A percentile compares a stretch with the other conserved stretches of the same genome.
phyloP scores from a whole-genome alignment of 2,113 vertebrate genomes.

The Antennarius striatus region DNA sequence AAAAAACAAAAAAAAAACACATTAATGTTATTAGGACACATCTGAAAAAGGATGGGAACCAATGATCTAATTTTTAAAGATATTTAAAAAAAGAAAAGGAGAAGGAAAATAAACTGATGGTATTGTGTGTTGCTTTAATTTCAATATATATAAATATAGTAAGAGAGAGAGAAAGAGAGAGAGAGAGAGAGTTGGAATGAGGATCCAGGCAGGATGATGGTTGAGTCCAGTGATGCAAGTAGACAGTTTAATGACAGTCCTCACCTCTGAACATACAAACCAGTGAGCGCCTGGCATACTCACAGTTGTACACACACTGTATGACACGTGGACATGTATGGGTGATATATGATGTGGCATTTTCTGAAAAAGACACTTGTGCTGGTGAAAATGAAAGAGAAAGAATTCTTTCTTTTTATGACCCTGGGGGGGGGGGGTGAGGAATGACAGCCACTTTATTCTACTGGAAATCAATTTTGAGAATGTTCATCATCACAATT shows the following conservation, averaged over 20 bases:
- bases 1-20: too few relatives aligned
- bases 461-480: not conserved
- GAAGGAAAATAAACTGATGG: too few relatives aligned
- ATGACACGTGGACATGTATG: slow-evolving; percentile 57
- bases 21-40: too few relatives aligned
- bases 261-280: slow-evolving; percentile 64
- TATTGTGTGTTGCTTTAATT: not conserved
- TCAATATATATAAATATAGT: slow-evolving; percentile 5
- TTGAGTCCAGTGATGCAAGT: slow-evolving; percentile 69
- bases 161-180: too few relatives aligned
- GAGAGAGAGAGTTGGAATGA: too few relatives aligned
- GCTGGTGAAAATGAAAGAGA: slow-evolving; percentile 61
- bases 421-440: slow-evolving; percentile 42
- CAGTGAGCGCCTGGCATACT: slow-evolving; percentile 39
- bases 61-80: too few relatives aligned
- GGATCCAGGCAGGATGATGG: slow-evolving; percentile 62
- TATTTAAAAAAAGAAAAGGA: too few relatives aligned
- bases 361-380: slow-evolving; percentile 55
- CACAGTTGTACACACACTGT: slow-evolving; percentile 49
- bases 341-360: slow-evolving; percentile 56
- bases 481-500: too few relatives aligned
- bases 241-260: slow-evolving; percentile 78
- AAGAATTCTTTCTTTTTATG: slow-evolving; percentile 38
- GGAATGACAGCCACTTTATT: slow-evolving; percentile 29
- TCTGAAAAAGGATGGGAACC: too few relatives aligned